phyloP scores from a whole-genome alignment of 2,113 vertebrate genomes.

The Apaloderma vittatum region DNA sequence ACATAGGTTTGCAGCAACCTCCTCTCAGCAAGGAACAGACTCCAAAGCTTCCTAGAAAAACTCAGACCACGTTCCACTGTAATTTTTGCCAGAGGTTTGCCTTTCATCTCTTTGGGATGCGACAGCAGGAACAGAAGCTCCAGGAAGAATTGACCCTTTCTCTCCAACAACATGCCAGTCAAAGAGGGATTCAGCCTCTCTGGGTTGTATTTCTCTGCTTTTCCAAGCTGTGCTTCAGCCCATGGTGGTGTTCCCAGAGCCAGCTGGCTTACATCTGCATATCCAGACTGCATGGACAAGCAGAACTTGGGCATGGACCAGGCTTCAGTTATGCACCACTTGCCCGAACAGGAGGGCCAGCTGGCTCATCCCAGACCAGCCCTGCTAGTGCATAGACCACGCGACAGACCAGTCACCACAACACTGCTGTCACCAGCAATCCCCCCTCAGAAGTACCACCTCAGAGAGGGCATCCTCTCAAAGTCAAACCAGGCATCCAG shows the following conservation, averaged over 20 bases:
- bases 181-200: background rate
- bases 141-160: background rate
- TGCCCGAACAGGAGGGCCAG: background rate
- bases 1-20: background rate
- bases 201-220: background rate
- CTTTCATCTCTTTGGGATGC: conserved; percentile 38
- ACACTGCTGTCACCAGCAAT: background rate
- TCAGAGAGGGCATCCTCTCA: background rate
- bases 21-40: conserved; percentile 12
- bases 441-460: rapidly evolving
- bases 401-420: rapidly evolving
- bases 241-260: rapidly evolving
- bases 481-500: background rate
- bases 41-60: conserved; percentile 16
- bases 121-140: background rate
- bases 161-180: background rate
- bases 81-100: background rate
- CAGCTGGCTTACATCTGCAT: background rate
- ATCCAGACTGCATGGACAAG: background rate
- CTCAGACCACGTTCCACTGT: background rate
- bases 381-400: background rate
- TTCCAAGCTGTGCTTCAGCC: background rate
- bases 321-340: background rate
- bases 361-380: background rate
- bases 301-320: background rate